Conservation (phyloP, 2,888 invertebrate species). For the Cerceris ruficornis region DNA sequence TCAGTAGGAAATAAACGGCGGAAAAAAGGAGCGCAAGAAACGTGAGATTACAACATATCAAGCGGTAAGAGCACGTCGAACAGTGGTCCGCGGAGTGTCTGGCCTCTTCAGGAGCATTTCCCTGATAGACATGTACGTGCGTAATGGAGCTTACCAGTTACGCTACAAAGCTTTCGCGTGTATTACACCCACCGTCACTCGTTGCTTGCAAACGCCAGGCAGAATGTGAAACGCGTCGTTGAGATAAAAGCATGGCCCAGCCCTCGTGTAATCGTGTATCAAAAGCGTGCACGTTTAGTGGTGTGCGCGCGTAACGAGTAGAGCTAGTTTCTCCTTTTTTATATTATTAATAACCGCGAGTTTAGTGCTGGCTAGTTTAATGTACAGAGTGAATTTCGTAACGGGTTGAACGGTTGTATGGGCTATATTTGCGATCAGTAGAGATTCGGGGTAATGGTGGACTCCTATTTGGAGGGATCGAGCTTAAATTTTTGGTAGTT, state of each 20-base stretch:
- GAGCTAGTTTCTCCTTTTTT: neutral
- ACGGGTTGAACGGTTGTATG: no score
- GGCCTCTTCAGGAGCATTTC: constrained; percentile 39
- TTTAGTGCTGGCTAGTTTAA: no score
- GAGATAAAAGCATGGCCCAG: constrained; percentile 53
- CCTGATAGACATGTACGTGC: constrained; percentile 32
- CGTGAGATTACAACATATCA: constrained; percentile 9
- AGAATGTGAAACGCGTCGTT: constrained; percentile 34
- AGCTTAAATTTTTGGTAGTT: no score
- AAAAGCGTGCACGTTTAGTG: constrained; percentile 4
- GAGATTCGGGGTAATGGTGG: no score
- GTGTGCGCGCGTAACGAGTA: neutral
- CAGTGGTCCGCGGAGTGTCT: constrained; percentile 37
- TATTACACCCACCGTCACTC: constrained; percentile 5
- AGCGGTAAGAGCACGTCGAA: constrained; percentile 19
- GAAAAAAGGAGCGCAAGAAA: constrained; percentile 15
- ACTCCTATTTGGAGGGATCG: no score
- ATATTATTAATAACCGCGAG: no score
- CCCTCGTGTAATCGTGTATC: constrained; percentile 28
- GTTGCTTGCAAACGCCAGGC: constrained; percentile 26
- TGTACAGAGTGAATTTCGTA: no score
- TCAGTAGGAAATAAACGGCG: neutral
- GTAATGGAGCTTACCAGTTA: constrained; percentile 55
- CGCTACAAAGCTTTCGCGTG: constrained; percentile 50
- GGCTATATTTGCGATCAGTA: no score